Evolutionary conservation across 1,140 invertebrate species (phyloP).

Genomic region (Saccostrea cuccullata): DNA sequence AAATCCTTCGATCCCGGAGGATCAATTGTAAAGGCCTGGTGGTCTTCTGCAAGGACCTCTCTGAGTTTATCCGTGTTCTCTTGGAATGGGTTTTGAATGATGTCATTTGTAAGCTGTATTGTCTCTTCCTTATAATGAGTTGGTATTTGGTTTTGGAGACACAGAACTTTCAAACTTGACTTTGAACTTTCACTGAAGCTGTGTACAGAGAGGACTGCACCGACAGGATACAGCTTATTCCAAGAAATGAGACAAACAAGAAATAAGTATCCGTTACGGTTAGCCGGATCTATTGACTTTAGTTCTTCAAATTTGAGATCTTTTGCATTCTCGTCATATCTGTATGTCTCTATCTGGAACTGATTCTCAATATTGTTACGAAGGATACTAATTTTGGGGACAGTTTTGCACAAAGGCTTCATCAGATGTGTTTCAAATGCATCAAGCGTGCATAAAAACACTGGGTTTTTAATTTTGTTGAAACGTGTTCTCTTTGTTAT

Average conservation of each 20-base stretch:
- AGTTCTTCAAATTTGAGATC: conserved; percentile 37
- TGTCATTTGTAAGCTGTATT: conserved; percentile 32
- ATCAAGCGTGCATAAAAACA: conserved; percentile 67
- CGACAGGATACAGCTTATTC: conserved; percentile 50
- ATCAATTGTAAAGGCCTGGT: conserved; percentile 90
- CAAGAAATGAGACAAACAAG: conserved; percentile 52
- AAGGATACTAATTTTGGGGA: conserved; percentile 68
- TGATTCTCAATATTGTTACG: conserved; percentile 48
- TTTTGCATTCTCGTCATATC: conserved; percentile 17
- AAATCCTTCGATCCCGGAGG: conserved; percentile 98
- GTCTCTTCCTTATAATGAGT: conserved; percentile 40
- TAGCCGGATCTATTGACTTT: conserved; percentile 21
- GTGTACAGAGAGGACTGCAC: conserved; percentile 46
- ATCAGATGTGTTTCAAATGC: conserved; percentile 61
- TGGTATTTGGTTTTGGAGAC: conserved; percentile 42
- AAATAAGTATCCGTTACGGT: conserved; percentile 21
- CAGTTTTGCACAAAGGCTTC: conserved; percentile 65
- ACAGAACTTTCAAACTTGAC: conserved; percentile 20
- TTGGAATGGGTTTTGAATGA: conserved; percentile 27
- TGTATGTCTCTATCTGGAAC: conserved; percentile 58
- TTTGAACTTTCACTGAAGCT: conserved; percentile 25
- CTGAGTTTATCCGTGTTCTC: background rate
- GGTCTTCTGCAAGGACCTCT: conserved; percentile 82
- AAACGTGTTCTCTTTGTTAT: conserved; percentile 56
- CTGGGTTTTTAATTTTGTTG: conserved; percentile 53